These are phyloP conservation scores for Strigamia maritima DNA, from an alignment of 2,888 invertebrate genomes.

Conservation along the genomic window DNA sequence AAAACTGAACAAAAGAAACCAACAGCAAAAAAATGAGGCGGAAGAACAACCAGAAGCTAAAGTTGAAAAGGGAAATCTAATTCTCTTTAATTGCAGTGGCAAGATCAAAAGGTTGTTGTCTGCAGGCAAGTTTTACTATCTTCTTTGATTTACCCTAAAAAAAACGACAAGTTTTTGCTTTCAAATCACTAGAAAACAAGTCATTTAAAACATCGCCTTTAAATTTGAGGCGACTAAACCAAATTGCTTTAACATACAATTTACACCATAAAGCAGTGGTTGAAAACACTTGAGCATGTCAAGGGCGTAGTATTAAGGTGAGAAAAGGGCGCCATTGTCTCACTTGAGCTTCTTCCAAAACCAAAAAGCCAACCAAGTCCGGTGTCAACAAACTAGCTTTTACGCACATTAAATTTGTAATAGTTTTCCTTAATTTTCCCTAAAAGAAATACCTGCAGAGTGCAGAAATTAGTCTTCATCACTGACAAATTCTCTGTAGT, in stretches of 20 bases:
- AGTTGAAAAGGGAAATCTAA: slow-evolving; percentile 1
- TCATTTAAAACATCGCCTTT: neutral
- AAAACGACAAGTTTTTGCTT: neutral
- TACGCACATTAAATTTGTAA: neutral
- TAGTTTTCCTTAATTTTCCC: neutral
- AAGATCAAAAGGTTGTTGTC: neutral
- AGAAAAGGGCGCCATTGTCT: slow-evolving; percentile 15
- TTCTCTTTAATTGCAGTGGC: slow-evolving; percentile 15
- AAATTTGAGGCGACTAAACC: neutral
- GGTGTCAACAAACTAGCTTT: neutral
- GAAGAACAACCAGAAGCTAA: neutral
- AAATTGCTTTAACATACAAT: neutral
- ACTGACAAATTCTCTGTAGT: neutral
- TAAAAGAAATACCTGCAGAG: neutral
- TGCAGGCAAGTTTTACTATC: neutral
- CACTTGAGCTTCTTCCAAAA: slow-evolving; percentile 2
- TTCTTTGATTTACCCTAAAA: neutral
- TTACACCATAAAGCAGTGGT: slow-evolving; percentile 3
- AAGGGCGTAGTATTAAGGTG: slow-evolving; percentile 15
- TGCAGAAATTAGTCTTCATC: neutral
- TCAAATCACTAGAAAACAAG: neutral
- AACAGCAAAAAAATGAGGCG: too few species aligned
- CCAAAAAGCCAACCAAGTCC: too few species aligned
- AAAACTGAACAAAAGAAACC: too few species aligned
- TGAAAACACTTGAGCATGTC: slow-evolving; percentile 15